Conservation (phyloP, 2,113 vertebrate genomes). For the Phaetusa simplex region DNA sequence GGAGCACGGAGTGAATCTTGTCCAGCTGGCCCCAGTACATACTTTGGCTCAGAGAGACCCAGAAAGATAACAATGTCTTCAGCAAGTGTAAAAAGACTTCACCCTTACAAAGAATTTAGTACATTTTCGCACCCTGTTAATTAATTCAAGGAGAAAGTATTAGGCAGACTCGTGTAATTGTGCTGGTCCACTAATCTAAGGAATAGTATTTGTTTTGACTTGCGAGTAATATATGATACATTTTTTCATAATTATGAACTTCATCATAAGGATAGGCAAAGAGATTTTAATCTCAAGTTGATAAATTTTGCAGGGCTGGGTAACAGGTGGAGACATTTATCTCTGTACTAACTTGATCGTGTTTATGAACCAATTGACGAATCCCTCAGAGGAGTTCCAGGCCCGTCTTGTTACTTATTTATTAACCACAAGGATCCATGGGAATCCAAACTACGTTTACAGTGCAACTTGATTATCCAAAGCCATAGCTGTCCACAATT, state of each 20-base stretch:
- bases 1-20: not conserved
- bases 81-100: slow-evolving; percentile 31
- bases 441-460: not conserved
- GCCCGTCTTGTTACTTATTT: not conserved
- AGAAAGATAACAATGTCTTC: not conserved
- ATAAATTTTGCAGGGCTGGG: slow-evolving; percentile 56
- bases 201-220: slow-evolving; percentile 66
- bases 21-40: slow-evolving; percentile 31
- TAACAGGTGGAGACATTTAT: slow-evolving; percentile 35
- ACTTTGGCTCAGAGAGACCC: not conserved
- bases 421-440: slow-evolving; percentile 12
- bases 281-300: slow-evolving; percentile 55
- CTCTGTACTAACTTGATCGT: slow-evolving; percentile 2
- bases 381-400: slow-evolving; percentile 1
- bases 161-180: slow-evolving; percentile 44
- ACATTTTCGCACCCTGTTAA: not conserved
- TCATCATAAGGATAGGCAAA: slow-evolving; percentile 51
- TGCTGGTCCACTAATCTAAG: slow-evolving; percentile 35
- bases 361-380: not conserved
- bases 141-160: slow-evolving; percentile 16
- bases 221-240: slow-evolving; percentile 39
- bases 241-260: slow-evolving; percentile 63
- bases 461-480: not conserved
- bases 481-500: not conserved
- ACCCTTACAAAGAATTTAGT: slow-evolving; percentile 46